phyloP scores from a whole-genome alignment of 2,113 vertebrate species.

The Toxotes jaculatrix region DNA sequence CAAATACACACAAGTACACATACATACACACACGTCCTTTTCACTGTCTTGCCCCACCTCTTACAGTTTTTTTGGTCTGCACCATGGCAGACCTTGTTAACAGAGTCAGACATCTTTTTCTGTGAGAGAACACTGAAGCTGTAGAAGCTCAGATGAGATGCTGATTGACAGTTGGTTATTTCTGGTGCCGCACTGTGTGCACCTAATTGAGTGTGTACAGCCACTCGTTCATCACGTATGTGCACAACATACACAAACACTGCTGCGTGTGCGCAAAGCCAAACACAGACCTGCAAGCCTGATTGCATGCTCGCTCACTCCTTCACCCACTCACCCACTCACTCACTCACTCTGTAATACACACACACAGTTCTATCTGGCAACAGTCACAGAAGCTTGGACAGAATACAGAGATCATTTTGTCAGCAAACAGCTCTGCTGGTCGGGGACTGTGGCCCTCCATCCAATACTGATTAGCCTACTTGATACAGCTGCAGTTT shows the following conservation, averaged over 20 bases:
- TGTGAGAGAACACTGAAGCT: slow-evolving; percentile 21
- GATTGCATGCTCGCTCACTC: background rate
- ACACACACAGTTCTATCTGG: background rate
- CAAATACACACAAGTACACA: no score
- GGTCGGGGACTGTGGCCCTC: background rate
- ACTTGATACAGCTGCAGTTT: background rate
- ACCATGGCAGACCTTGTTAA: slow-evolving; percentile 23
- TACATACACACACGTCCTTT: background rate
- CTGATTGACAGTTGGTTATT: slow-evolving; percentile 59
- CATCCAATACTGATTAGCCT: slow-evolving; percentile 12
- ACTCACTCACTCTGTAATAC: background rate
- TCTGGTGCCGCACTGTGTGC: slow-evolving; percentile 45
- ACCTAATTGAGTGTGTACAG: slow-evolving; percentile 39
- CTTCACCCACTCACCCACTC: background rate
- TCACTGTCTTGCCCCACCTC: background rate
- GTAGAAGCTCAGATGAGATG: slow-evolving; percentile 45
- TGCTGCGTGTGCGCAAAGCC: background rate
- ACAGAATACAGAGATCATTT: slow-evolving; percentile 15
- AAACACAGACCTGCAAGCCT: background rate
- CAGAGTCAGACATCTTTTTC: slow-evolving; percentile 11
- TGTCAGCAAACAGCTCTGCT: slow-evolving; percentile 22
- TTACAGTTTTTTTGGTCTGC: slow-evolving; percentile 2
- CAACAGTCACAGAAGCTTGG: background rate
- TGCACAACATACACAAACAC: background rate
- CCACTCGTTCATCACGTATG: background rate